Conservation (phyloP, 2,888 invertebrate species). For the Diogma glabrata region DNA sequence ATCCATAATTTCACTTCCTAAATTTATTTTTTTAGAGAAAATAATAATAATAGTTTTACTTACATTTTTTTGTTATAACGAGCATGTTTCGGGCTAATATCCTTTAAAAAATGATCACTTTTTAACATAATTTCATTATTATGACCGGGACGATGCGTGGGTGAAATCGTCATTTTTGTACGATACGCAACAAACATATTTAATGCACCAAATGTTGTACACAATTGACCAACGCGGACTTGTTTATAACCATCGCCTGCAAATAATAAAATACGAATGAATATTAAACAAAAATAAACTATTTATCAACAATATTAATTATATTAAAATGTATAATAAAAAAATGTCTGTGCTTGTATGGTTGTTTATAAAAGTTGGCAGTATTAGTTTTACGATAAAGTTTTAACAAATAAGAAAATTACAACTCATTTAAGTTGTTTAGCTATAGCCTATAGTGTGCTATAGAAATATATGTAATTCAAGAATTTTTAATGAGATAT, state of each 20-base stretch:
- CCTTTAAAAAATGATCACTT: slow-evolving; percentile 77
- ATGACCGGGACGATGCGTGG: slow-evolving; percentile 55
- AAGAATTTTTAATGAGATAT: no score
- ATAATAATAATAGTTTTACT: slow-evolving; percentile 28
- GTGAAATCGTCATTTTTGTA: slow-evolving; percentile 84
- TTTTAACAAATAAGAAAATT: no score
- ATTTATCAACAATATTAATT: no score
- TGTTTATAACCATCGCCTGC: slow-evolving; percentile 72
- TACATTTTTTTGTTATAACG: slow-evolving; percentile 41
- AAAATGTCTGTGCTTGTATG: no score
- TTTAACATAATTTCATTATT: slow-evolving; percentile 71
- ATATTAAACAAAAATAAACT: no score
- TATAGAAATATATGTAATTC: no score
- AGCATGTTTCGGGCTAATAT: slow-evolving; percentile 56
- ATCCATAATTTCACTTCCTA: background rate
- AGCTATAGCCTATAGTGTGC: no score
- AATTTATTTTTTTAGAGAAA: background rate
- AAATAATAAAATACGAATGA: no score
- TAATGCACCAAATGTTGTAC: slow-evolving; percentile 76
- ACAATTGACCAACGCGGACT: slow-evolving; percentile 72
- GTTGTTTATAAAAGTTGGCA: no score
- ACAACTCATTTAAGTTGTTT: no score
- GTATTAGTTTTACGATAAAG: no score
- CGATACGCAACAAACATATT: slow-evolving; percentile 74
- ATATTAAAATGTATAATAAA: no score